Evolutionary conservation across 2,888 invertebrate species (phyloP).

Genomic region (Muscina levida): DNA sequence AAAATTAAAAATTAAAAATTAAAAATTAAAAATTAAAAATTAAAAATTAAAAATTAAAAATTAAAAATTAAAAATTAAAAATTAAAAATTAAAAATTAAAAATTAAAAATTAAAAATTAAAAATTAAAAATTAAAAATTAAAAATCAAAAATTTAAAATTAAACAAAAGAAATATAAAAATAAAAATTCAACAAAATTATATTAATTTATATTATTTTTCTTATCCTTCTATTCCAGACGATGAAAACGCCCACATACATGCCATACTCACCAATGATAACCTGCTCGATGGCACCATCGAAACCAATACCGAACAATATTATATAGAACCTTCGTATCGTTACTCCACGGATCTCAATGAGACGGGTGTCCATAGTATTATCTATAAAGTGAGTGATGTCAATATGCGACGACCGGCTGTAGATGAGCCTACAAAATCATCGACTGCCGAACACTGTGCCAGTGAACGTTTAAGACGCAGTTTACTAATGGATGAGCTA

Average conservation of each 20-base stretch:
- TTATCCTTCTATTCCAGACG: conserved; percentile 85
- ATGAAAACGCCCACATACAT: conserved; percentile 89
- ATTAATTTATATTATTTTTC: too few species aligned
- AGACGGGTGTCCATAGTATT: conserved; percentile 87
- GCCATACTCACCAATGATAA: conserved; percentile 93
- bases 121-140: too few species aligned
- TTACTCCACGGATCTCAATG: conserved; percentile 81
- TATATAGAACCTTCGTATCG: conserved; percentile 85
- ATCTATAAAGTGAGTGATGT: conserved; percentile 89
- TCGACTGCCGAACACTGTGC: conserved; percentile 76
- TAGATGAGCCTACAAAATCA: conserved; percentile 76
- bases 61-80: too few species aligned
- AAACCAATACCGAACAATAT: conserved; percentile 88
- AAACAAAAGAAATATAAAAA: too few species aligned
- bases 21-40: too few species aligned
- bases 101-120: too few species aligned
- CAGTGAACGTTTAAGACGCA: conserved; percentile 77
- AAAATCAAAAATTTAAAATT: too few species aligned
- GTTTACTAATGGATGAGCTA: conserved; percentile 70
- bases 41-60: too few species aligned
- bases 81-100: too few species aligned
- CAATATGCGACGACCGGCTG: conserved; percentile 70
- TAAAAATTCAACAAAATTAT: too few species aligned
- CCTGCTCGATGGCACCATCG: conserved; percentile 93
- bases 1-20: too few species aligned